Base-by-base conservation (phyloP, 2,888 invertebrate genomes). In the Erebia epiphron region DNA sequence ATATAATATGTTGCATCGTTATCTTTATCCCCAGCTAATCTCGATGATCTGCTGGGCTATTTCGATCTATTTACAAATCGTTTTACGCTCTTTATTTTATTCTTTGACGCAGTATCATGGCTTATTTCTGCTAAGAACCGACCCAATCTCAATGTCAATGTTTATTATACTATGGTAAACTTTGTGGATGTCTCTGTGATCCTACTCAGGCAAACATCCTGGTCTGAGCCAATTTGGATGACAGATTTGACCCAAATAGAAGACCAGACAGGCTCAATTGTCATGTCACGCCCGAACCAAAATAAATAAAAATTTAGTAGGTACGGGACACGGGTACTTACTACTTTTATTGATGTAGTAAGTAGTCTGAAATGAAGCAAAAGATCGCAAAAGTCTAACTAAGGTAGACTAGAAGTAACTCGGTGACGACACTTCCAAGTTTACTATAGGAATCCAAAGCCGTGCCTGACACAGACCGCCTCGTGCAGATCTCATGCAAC, bases 391-490 rank as follows among this genome's bases (percentile, higher is more conserved):
- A 67, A 58, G 57, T 58, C 57, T 18, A 35, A 16, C 26, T 26
- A 50, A 68, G 61, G 50, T 62, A 49, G 49, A 2, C n/a, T n/a
- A n/a, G n/a, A n/a, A n/a, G n/a, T n/a, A n/a, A n/a, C 46, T 13
- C 18, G 50, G 72, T 76, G 75, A 81, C 79, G 79, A 82, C 79
- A 80, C 76, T 85, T 84, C 78, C 81, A 81, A 83, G 82, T 72
- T 68, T 73, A 65, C 76, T 73, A n/a, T n/a, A 84, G 85, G 79
- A 80, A 78, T 72, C 73, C 64, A 68, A 73, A 35, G 50, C 57
- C 82, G 91, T 91, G 76, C 90, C 91, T 84, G 90, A 83, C 79
- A 90, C 91, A 80, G 81, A 67, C 71, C 73, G 86, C 82, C 46
- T 84, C 78, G 69, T 73, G 75, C 68, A 72, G 63, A 70, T 80